Evolutionary conservation across 1,140 invertebrate genomes (phyloP).

Genomic region (Brachionus koreanus): DNA sequence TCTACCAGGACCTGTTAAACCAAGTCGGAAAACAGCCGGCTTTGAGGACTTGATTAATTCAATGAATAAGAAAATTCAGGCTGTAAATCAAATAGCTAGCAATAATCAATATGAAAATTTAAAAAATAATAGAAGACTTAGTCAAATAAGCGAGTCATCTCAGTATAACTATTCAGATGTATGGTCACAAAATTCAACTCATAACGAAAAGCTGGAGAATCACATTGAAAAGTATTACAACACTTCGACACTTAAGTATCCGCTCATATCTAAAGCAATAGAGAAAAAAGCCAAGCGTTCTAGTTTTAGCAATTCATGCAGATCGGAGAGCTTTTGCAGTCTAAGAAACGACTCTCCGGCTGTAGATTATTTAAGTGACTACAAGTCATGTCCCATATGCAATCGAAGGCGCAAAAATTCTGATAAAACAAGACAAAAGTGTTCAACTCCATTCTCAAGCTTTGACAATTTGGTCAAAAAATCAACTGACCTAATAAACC

Average conservation of each 20-base stretch:
- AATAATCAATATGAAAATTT: neutral
- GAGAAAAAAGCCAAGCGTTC: neutral
- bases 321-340: neutral
- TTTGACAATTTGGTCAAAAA: neutral
- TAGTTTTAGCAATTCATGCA: neutral
- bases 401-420: neutral
- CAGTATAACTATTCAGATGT: neutral
- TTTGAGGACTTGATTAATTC: neutral
- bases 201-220: neutral
- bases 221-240: slow-evolving; percentile 34
- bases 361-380: neutral
- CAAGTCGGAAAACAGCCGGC: neutral
- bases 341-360: neutral
- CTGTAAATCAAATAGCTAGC: neutral
- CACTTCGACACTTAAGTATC: neutral
- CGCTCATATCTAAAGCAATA: neutral
- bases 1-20: neutral
- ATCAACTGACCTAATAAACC: neutral
- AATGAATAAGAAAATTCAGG: neutral
- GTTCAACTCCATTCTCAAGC: neutral
- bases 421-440: neutral
- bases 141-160: neutral
- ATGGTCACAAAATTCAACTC: neutral
- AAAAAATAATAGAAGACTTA: neutral
- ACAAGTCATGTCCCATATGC: slow-evolving; percentile 3